Evolutionary conservation across 2,113 vertebrate genomes (phyloP).

Genomic region (Albula glossodonta): DNA sequence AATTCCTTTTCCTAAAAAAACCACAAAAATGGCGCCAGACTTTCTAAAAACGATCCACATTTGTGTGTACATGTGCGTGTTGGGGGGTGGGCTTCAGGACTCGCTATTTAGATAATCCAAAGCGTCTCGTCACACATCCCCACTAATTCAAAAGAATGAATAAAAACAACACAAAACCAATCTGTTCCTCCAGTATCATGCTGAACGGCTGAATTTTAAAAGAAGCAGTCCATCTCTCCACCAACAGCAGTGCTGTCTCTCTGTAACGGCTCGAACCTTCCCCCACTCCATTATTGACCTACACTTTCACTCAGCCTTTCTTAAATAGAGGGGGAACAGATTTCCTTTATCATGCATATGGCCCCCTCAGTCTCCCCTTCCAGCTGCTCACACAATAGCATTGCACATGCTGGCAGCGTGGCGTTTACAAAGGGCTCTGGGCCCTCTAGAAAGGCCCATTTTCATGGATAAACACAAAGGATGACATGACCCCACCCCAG

Average conservation of each 20-base stretch:
- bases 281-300: slow-evolving; percentile 53
- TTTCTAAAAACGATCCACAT: not conserved
- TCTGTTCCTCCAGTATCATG: slow-evolving; percentile 9
- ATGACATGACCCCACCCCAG: not conserved
- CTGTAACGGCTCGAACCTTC: slow-evolving; percentile 24
- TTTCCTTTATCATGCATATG: slow-evolving; percentile 73
- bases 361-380: slow-evolving; percentile 50
- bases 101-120: slow-evolving; percentile 21
- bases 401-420: slow-evolving; percentile 63
- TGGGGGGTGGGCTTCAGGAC: not conserved
- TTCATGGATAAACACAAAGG: slow-evolving; percentile 55
- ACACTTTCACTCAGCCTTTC: slow-evolving; percentile 47
- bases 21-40: not conserved
- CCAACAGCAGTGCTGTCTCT: slow-evolving; percentile 23
- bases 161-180: slow-evolving; percentile 23
- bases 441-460: slow-evolving; percentile 48
- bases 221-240: slow-evolving; percentile 16
- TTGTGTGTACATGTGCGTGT: not conserved
- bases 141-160: slow-evolving; percentile 5
- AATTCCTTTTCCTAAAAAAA: not conserved
- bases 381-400: slow-evolving; percentile 71
- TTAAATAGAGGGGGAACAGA: slow-evolving; percentile 60
- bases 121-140: not conserved
- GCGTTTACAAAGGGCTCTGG: slow-evolving; percentile 61
- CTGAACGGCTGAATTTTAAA: slow-evolving; percentile 43